Percentiles rank a stretch among this genome's conserved stretches.
Conservation (phyloP, 1,140 invertebrate species). For the Euglossa dilemma region DNA sequence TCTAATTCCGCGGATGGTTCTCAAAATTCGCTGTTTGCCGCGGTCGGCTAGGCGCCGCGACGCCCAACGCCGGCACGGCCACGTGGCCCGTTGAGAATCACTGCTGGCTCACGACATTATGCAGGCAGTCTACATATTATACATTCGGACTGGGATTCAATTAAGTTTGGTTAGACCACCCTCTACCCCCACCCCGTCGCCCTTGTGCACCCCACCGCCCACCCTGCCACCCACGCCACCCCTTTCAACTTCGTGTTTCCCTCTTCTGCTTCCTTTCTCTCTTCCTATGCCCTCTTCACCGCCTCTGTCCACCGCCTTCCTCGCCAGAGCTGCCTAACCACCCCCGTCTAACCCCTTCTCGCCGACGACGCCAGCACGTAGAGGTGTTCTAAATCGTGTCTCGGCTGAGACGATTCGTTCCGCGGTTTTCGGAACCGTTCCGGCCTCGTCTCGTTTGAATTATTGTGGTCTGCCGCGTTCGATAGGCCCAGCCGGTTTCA, state of each 20-base stretch:
- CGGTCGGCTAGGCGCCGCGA: background rate
- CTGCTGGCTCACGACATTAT: constrained; percentile 79
- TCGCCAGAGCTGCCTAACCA: background rate
- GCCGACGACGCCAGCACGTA: constrained; percentile 25
- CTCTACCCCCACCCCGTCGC: constrained; percentile 21
- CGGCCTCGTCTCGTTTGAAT: constrained; percentile 40
- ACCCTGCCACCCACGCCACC: background rate
- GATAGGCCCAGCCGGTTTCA: constrained; percentile 17
- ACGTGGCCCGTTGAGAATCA: constrained; percentile 68
- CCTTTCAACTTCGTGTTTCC: constrained; percentile 55
- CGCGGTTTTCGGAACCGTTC: constrained; percentile 43
- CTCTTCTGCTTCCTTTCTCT: constrained; percentile 47
- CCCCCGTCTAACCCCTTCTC: background rate
- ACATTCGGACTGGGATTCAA: constrained; percentile 83
- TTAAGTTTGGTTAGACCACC: constrained; percentile 82
- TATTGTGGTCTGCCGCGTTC: constrained; percentile 40
- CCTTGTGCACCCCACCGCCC: constrained; percentile 19
- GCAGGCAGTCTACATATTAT: constrained; percentile 83
- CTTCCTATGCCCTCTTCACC: background rate
- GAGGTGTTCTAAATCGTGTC: constrained; percentile 67
- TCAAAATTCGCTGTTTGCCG: constrained; percentile 74
- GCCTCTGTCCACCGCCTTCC: no score
- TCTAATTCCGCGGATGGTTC: constrained; percentile 82
- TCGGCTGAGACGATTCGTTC: constrained; percentile 44
- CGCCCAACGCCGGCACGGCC: background rate